These are phyloP conservation scores for Thereva unica DNA, from an alignment of 2,888 invertebrate species.

Conservation along the genomic window DNA sequence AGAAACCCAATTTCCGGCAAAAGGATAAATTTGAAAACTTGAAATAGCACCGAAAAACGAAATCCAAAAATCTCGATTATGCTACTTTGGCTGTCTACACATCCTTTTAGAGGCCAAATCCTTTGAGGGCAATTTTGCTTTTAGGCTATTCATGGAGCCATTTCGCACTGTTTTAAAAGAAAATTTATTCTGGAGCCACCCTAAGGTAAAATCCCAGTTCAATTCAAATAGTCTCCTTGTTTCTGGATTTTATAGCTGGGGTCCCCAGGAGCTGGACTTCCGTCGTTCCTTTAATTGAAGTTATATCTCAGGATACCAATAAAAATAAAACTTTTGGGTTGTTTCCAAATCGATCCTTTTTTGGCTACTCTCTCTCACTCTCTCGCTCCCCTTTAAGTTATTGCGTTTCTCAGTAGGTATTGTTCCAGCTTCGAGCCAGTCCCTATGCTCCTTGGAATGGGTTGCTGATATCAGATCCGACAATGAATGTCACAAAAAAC, in stretches of 20 bases:
- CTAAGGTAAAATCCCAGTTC: constrained; percentile 20
- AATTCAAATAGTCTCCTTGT: constrained; percentile 31
- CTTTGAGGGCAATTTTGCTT: constrained; percentile 22
- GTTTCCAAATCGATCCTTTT: constrained; percentile 42
- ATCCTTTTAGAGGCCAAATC: constrained; percentile 21
- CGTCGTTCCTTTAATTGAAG: constrained; percentile 38
- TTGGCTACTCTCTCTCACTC: background rate
- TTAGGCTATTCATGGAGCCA: constrained; percentile 12
- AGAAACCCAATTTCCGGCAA: too few species aligned
- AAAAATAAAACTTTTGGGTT: constrained; percentile 41
- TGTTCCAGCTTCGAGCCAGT: too few species aligned
- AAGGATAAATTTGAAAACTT: too few species aligned
- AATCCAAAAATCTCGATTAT: constrained; percentile 9
- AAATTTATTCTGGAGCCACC: constrained; percentile 22
- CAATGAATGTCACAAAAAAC: constrained; percentile 12
- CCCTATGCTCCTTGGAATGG: too few species aligned
- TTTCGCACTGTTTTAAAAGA: background rate
- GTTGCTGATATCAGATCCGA: background rate
- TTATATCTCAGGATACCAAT: constrained; percentile 36
- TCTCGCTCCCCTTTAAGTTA: background rate
- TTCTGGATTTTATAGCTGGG: constrained; percentile 25
- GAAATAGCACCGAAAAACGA: too few species aligned
- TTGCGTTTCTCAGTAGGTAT: background rate
- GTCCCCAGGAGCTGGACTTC: constrained; percentile 21
- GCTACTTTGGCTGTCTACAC: background rate